Evolutionary conservation across 2,113 vertebrate genomes (phyloP), one percentile per base, ranked within the genome.

Genomic region (Callithrix jacchus): DNA sequence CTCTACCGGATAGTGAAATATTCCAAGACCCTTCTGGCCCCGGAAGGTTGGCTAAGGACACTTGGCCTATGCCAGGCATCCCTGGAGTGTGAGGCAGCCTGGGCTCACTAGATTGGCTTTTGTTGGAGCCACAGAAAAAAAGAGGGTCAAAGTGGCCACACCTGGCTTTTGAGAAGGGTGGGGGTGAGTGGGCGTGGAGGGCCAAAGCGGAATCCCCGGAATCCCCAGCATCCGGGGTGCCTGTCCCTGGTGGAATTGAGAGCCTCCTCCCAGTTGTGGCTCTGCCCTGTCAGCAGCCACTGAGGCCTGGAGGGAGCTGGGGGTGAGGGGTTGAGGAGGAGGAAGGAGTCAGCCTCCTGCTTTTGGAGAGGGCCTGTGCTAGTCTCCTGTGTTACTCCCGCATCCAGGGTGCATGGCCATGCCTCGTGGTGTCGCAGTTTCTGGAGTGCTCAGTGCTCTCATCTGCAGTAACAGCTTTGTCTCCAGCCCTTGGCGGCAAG

Each of bases 391-490:
- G 13, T 6, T 6, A 32, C 27, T 64, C 4, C 27, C 1, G 11
- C 5, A 27, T 30, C 61, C 27, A 0, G 11, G 61, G 27, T 30
- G 12, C 25, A 6, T 5, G 12, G 27, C 61, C 2, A 6, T 17
- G 30, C 30, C 64, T 68, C 30, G 0, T 68, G 64, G 12, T 1
- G 0, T 1, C 6, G 16, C n/a, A 2, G 30, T 35, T 35, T 35
- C 64, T 35, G 2, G 49, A 9, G 5, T 35, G 25, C 35, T 3
- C 20, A 30, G 10, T 7, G 10, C 30, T 79, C 61, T 64, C 1
- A 3, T 37, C 86, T 37, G 32, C 25, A 40, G 27, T 56, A 16
- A 85, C 8, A 8, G 49, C 56, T 49, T 56, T 73, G 74, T 14
- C 49, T 17, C 47, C 58, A 37, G n/a, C 27, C n/a, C 58, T 81